Percentiles rank a stretch among this genome's conserved stretches.
Evolutionary conservation across 1,140 invertebrate species (phyloP).

Genomic region (Drosophila arawakana): DNA sequence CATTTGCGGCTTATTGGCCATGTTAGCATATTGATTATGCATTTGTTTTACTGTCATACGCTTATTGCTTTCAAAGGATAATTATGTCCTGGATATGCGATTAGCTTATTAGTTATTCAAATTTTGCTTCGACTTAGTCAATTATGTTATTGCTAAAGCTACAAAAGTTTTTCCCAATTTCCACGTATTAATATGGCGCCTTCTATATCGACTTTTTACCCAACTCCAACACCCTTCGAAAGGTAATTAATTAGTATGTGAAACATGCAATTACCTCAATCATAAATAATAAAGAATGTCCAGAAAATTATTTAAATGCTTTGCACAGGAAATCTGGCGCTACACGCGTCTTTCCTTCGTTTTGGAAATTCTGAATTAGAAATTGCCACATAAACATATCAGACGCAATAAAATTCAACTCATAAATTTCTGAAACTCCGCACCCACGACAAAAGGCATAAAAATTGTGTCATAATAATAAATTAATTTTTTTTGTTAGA

Average conservation of each 20-base stretch:
- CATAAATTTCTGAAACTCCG: slow-evolving; percentile 64
- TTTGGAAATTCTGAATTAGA: slow-evolving; percentile 19
- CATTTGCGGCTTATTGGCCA: slow-evolving; percentile 50
- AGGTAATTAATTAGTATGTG: slow-evolving; percentile 55
- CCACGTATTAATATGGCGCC: neutral
- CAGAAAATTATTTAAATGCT: slow-evolving; percentile 47
- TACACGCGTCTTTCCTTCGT: slow-evolving; percentile 44
- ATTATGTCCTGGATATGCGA: slow-evolving; percentile 45
- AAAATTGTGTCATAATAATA: slow-evolving; percentile 80
- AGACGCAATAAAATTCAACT: slow-evolving; percentile 75
- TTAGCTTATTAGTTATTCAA: slow-evolving; percentile 38
- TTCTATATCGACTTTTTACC: neutral
- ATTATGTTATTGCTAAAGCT: neutral
- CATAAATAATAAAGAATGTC: slow-evolving; percentile 45
- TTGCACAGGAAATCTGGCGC: slow-evolving; percentile 74
- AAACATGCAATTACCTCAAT: slow-evolving; percentile 41
- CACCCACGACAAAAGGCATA: slow-evolving; percentile 52
- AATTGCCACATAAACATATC: slow-evolving; percentile 71
- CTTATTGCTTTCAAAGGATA: slow-evolving; percentile 41
- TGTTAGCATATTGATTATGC: slow-evolving; percentile 72
- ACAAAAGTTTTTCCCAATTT: neutral
- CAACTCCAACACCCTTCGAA: slow-evolving; percentile 1
- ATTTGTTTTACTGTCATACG: slow-evolving; percentile 59
- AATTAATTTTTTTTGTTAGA: slow-evolving; percentile 55
- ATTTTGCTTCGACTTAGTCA: slow-evolving; percentile 14